Evolutionary conservation across 2,888 invertebrate genomes (phyloP).

Genomic region (Netelia melanura): DNA sequence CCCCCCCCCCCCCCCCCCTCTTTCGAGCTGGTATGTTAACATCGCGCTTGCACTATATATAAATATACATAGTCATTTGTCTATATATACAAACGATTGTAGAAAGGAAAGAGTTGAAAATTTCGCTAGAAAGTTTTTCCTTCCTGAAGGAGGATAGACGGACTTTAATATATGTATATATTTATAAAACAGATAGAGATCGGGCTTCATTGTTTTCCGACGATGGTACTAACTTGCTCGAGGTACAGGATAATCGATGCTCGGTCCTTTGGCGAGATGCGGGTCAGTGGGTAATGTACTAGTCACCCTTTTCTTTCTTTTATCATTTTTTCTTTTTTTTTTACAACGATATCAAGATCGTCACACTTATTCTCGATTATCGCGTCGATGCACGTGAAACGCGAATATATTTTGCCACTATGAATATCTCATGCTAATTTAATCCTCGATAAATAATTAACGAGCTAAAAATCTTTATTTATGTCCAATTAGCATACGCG

Average conservation of each 20-base stretch:
- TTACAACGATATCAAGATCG: neutral
- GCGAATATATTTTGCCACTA: neutral
- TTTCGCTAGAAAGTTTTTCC: slow-evolving; percentile 73
- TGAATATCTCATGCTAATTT: neutral
- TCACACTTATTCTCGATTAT: neutral
- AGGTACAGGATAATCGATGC: neutral
- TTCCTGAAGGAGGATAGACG: slow-evolving; percentile 46
- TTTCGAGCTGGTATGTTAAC: too few relatives aligned
- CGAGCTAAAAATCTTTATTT: too few relatives aligned
- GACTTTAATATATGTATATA: slow-evolving; percentile 30
- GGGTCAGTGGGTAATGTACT: slow-evolving; percentile 49
- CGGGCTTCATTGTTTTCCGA: slow-evolving; percentile 48
- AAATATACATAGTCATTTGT: neutral
- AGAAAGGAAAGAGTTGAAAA: slow-evolving; percentile 67
- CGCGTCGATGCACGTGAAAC: neutral
- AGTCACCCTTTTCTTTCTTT: neutral
- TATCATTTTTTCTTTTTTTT: neutral
- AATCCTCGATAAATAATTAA: too few relatives aligned
- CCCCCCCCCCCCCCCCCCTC: slow-evolving; percentile 2
- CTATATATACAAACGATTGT: slow-evolving; percentile 34
- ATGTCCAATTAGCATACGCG: too few relatives aligned
- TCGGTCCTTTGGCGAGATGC: slow-evolving; percentile 36
- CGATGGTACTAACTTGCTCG: neutral
- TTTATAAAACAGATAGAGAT: slow-evolving; percentile 43
- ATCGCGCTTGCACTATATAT: slow-evolving; percentile 1